Percentiles rank a stretch among this genome's conserved stretches.
These are phyloP conservation scores for Drosophila mulleri DNA, from an alignment of 2,888 invertebrate species.

Conservation along the genomic window DNA sequence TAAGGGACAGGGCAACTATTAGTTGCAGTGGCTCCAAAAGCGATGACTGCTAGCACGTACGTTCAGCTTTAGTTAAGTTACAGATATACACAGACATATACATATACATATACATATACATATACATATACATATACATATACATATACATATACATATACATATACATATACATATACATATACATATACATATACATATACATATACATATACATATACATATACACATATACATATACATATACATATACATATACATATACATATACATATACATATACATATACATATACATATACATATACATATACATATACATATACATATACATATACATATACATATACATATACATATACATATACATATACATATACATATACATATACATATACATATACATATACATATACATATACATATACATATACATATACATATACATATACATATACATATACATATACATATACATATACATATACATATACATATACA, in stretches of 20 bases:
- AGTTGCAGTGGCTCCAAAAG: conserved; percentile 44
- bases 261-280: conserved; percentile 7
- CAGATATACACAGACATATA: conserved; percentile 25
- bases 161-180: not conserved
- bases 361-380: not conserved
- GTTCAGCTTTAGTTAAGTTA: conserved; percentile 72
- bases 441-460: too few species aligned
- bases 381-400: too few species aligned
- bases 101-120: not conserved
- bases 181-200: too few species aligned
- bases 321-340: too few species aligned
- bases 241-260: too few species aligned
- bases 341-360: conserved; percentile 12
- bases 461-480: conserved; percentile 12
- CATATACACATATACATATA: not conserved
- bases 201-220: conserved; percentile 12
- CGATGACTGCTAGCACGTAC: conserved; percentile 65
- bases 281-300: not conserved
- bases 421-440: not conserved
- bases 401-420: conserved; percentile 12
- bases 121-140: too few species aligned
- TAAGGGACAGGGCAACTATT: conserved; percentile 42
- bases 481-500: not conserved
- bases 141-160: too few species aligned
- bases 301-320: not conserved